Evolutionary conservation across 2,888 invertebrate genomes (phyloP).

Genomic region (Cyclophora albipunctata): DNA sequence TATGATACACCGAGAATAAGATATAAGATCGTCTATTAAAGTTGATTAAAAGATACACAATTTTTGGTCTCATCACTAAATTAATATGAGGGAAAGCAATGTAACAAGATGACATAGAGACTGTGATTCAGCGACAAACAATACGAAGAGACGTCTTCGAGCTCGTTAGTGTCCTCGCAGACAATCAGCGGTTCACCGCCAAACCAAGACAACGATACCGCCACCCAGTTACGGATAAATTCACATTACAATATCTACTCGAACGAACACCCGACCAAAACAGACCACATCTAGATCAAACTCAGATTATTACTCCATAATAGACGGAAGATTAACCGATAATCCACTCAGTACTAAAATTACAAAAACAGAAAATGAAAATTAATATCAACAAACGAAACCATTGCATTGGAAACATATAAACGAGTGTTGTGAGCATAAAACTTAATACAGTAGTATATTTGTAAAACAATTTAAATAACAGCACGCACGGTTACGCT

Average conservation of each 20-base stretch:
- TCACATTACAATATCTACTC: not conserved
- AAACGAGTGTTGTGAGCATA: constrained; percentile 33
- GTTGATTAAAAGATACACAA: too few relatives aligned
- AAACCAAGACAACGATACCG: constrained; percentile 11
- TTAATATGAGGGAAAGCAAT: constrained; percentile 8
- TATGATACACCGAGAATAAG: too few relatives aligned
- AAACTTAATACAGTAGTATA: constrained; percentile 44
- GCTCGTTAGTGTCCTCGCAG: constrained; percentile 36
- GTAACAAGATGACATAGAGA: constrained; percentile 22
- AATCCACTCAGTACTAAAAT: too few relatives aligned
- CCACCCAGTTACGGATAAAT: constrained; percentile 2
- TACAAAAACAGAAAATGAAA: too few relatives aligned
- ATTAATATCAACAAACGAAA: too few relatives aligned
- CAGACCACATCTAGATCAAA: too few relatives aligned
- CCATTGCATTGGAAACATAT: too few relatives aligned
- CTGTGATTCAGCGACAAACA: constrained; percentile 17
- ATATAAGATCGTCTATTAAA: too few relatives aligned
- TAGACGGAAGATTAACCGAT: too few relatives aligned
- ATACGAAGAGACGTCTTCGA: constrained; percentile 25
- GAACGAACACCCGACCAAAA: too few relatives aligned
- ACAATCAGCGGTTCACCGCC: constrained; percentile 19
- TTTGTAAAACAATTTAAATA: constrained; percentile 57
- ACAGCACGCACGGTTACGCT: constrained; percentile 58
- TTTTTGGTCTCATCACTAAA: too few relatives aligned
- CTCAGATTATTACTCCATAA: too few relatives aligned